phyloP scores from a whole-genome alignment of 2,888 invertebrate species.

The Nomada goodeniana region DNA sequence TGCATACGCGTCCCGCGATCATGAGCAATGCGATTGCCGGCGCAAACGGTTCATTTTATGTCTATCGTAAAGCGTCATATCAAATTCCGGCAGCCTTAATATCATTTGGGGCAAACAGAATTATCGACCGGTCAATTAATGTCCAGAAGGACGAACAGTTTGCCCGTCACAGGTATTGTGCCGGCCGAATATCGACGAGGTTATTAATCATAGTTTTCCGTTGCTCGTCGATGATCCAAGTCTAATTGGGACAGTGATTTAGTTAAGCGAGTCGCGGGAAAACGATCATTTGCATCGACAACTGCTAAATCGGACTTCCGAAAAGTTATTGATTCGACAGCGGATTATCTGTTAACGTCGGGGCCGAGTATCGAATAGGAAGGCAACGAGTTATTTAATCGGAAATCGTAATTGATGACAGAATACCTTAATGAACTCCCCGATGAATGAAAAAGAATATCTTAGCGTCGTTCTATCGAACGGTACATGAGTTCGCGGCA shows the following conservation, averaged over 20 bases:
- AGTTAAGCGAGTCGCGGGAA: conserved; percentile 32
- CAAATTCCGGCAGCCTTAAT: conserved; percentile 42
- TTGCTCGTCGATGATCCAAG: conserved; percentile 8
- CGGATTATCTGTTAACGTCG: not conserved
- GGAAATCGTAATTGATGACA: not conserved
- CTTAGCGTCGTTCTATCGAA: not conserved
- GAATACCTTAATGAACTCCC: too few species aligned
- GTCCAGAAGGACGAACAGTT: conserved; percentile 39
- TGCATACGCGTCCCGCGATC: conserved; percentile 19
- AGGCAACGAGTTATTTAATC: not conserved
- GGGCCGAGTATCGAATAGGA: too few species aligned
- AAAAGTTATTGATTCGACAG: not conserved
- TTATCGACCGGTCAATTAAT: conserved; percentile 37
- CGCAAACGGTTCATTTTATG: conserved; percentile 31
- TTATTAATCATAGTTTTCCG: conserved; percentile 43
- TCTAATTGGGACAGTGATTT: conserved; percentile 35
- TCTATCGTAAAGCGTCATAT: conserved; percentile 41
- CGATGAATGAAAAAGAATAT: too few species aligned
- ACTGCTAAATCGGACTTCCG: not conserved
- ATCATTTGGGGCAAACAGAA: conserved; percentile 46
- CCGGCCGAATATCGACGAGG: conserved; percentile 33
- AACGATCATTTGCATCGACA: conserved; percentile 15
- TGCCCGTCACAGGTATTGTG: conserved; percentile 6
- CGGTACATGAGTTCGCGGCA: not conserved
- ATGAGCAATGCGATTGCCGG: conserved; percentile 2